A percentile compares a stretch with the other conserved stretches of the same genome.
Conservation (phyloP, 2,888 invertebrate genomes). For the Mesoligia furuncula region DNA sequence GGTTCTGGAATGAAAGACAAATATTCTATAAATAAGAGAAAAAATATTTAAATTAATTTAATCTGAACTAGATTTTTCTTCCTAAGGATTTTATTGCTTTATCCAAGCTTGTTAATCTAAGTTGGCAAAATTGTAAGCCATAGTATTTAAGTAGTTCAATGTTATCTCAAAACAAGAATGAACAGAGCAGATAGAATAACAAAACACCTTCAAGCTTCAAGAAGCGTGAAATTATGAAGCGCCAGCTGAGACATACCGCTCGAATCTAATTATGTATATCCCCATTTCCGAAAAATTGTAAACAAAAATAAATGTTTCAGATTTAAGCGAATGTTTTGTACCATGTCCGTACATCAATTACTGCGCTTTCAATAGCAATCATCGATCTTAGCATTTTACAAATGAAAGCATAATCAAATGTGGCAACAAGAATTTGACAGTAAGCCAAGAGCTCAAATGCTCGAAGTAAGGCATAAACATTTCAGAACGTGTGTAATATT, state of each 20-base stretch:
- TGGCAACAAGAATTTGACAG: slow-evolving; percentile 58
- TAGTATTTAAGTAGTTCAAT: slow-evolving; percentile 19
- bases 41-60: neutral
- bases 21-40: slow-evolving; percentile 14
- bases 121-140: neutral
- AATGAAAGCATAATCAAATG: slow-evolving; percentile 57
- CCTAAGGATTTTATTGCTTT: neutral
- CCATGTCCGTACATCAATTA: slow-evolving; percentile 25
- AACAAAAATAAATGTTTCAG: slow-evolving; percentile 35
- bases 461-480: slow-evolving; percentile 53
- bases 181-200: slow-evolving; percentile 5
- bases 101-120: neutral
- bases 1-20: slow-evolving; percentile 93
- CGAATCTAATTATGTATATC: slow-evolving; percentile 21
- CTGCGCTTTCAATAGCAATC: slow-evolving; percentile 48
- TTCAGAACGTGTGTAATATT: slow-evolving; percentile 34
- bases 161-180: slow-evolving; percentile 5
- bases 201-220: slow-evolving; percentile 28
- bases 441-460: slow-evolving; percentile 58
- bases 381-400: slow-evolving; percentile 53
- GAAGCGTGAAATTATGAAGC: slow-evolving; percentile 41
- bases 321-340: slow-evolving; percentile 18
- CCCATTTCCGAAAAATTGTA: slow-evolving; percentile 26
- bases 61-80: neutral
- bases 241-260: slow-evolving; percentile 32